phyloP scores from a whole-genome alignment of 2,797 vertebrate species.

The Sebastes wilsoni region DNA sequence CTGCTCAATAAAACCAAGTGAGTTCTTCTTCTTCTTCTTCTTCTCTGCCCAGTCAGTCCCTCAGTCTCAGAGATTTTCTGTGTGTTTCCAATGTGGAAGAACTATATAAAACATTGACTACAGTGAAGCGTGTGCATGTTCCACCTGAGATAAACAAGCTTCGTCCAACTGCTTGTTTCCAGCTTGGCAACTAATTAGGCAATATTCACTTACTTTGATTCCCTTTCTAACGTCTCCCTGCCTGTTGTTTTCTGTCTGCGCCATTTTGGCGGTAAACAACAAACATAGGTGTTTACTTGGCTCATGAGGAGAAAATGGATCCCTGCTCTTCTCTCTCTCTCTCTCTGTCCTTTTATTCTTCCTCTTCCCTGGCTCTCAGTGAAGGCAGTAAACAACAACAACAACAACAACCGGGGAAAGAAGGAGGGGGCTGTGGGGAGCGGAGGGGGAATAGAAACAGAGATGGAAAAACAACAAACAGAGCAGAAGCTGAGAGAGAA shows the following conservation, averaged over 20 bases:
- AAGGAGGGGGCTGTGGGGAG: conserved; percentile 24
- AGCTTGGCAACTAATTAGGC: conserved; percentile 26
- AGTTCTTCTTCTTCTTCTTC: conserved; percentile 6
- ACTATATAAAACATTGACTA: conserved; percentile 1
- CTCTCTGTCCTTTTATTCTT: conserved; percentile 42
- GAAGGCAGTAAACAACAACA: conserved; percentile 77
- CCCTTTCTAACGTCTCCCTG: conserved; percentile 7
- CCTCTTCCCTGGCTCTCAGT: conserved; percentile 45
- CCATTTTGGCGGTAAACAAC: conserved; percentile 77
- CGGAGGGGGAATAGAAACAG: conserved; percentile 46
- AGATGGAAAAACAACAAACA: conserved; percentile 62
- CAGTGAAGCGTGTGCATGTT: not conserved
- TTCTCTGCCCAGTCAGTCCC: not conserved
- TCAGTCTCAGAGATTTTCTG: not conserved
- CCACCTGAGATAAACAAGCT: conserved; percentile 27
- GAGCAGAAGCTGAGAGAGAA: conserved; percentile 39
- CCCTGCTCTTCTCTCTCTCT: conserved; percentile 19
- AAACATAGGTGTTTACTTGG: conserved; percentile 75
- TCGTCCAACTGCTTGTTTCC: conserved; percentile 28
- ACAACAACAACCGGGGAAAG: conserved; percentile 50
- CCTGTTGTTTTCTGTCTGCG: conserved; percentile 47
- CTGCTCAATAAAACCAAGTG: not conserved
- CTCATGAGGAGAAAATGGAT: conserved; percentile 64
- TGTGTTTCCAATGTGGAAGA: conserved; percentile 1
- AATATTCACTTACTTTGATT: conserved; percentile 38